Conservation (phyloP, 2,797 vertebrate species). For the Acrocephalus scirpaceus region DNA sequence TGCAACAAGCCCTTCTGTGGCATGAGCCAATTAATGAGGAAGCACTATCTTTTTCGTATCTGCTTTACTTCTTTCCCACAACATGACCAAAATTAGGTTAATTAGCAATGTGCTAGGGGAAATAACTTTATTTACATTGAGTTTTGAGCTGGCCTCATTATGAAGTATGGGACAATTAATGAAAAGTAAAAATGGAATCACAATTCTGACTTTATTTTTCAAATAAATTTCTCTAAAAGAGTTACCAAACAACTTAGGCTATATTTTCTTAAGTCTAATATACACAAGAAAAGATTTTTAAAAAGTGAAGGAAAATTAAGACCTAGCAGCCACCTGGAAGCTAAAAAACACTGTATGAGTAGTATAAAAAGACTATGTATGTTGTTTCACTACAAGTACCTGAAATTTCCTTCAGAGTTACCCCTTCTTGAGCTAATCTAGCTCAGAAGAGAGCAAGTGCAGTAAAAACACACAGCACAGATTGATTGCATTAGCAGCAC, state of each 20-base stretch:
- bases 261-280: background rate
- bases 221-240: background rate
- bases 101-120: conserved; percentile 49
- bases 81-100: conserved; percentile 54
- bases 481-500: background rate
- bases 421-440: background rate
- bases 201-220: background rate
- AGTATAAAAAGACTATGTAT: background rate
- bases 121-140: conserved; percentile 37
- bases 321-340: background rate
- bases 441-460: background rate
- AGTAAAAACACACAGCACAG: background rate
- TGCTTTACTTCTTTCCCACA: conserved; percentile 9
- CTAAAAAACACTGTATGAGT: background rate
- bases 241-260: background rate
- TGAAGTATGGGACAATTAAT: background rate
- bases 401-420: conserved; percentile 4
- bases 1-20: background rate
- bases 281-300: background rate
- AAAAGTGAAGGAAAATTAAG: background rate
- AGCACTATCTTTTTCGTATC: conserved; percentile 4
- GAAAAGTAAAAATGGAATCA: background rate
- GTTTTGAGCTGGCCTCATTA: conserved; percentile 32
- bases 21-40: conserved; percentile 26
- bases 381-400: background rate